Conservation (phyloP, 2,113 vertebrate species). For the Callipepla squamata region DNA sequence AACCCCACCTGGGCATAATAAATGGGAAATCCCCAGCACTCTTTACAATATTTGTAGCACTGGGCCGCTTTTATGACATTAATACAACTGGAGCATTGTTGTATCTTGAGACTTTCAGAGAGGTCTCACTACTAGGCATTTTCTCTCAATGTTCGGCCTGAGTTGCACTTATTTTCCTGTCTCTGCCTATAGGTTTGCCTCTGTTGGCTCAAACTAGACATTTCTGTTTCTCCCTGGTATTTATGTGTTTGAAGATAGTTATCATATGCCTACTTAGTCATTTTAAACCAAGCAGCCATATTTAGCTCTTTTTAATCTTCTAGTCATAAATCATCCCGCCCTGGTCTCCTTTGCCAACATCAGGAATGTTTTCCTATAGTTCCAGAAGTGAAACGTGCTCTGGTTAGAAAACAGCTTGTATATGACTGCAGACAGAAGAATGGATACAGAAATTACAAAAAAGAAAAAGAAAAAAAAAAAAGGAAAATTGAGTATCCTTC, state of each 20-base stretch:
- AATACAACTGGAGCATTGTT: conserved; percentile 63
- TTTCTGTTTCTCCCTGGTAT: conserved; percentile 30
- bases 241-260: conserved; percentile 51
- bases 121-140: conserved; percentile 16
- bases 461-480: neutral
- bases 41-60: conserved; percentile 45
- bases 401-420: conserved; percentile 4
- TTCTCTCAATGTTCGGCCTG: conserved; percentile 10
- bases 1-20: conserved; percentile 60
- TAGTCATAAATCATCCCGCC: conserved; percentile 21
- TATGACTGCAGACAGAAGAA: conserved; percentile 37
- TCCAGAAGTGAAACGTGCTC: conserved; percentile 28
- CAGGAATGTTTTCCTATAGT: conserved; percentile 19
- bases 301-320: conserved; percentile 50
- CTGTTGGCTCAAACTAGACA: conserved; percentile 22
- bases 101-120: conserved; percentile 24
- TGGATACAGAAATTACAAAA: neutral
- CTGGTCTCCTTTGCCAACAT: neutral
- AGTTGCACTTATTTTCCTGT: conserved; percentile 26
- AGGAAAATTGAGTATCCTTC: neutral
- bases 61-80: conserved; percentile 40
- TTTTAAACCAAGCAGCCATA: conserved; percentile 27
- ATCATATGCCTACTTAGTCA: conserved; percentile 38
- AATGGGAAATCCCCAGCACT: conserved; percentile 54
- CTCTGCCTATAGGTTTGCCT: conserved; percentile 25